A percentile compares a stretch with the other conserved stretches of the same genome.
These are phyloP conservation scores for Callyntrura sp. DNA, from an alignment of 2,888 invertebrate species.

Conservation along the genomic window DNA sequence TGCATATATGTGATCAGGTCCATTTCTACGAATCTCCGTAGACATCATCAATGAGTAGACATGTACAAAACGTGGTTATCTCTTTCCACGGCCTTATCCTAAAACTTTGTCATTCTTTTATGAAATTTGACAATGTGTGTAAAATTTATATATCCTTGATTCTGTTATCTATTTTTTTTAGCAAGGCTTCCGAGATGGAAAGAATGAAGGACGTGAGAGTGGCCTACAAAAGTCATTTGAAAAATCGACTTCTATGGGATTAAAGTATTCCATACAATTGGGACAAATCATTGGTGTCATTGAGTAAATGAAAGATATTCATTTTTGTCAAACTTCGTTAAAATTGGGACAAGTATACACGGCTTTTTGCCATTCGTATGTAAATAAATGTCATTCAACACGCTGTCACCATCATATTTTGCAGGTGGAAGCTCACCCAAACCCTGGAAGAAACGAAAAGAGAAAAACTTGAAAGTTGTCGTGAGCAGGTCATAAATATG, in stretches of 20 bases:
- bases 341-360: background rate
- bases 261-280: constrained; percentile 74
- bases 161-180: constrained; percentile 55
- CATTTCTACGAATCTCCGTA: no score
- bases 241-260: constrained; percentile 65
- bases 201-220: constrained; percentile 73
- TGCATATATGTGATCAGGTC: background rate
- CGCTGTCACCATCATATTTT: no score
- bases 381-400: background rate
- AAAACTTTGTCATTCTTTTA: background rate
- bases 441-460: background rate
- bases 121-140: background rate
- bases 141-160: background rate
- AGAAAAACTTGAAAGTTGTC: background rate
- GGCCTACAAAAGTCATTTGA: constrained; percentile 76
- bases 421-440: constrained; percentile 17
- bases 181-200: constrained; percentile 80
- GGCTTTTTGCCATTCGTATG: no score
- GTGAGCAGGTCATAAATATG: background rate
- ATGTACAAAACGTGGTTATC: no score
- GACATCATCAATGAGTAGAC: no score
- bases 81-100: no score
- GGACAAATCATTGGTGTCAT: constrained; percentile 78
- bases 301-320: constrained; percentile 72
- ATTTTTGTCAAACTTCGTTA: background rate